A percentile compares a stretch with the other conserved stretches of the same genome.
Conservation (phyloP, 2,888 invertebrate species). For the Linnaemya tessellans region DNA sequence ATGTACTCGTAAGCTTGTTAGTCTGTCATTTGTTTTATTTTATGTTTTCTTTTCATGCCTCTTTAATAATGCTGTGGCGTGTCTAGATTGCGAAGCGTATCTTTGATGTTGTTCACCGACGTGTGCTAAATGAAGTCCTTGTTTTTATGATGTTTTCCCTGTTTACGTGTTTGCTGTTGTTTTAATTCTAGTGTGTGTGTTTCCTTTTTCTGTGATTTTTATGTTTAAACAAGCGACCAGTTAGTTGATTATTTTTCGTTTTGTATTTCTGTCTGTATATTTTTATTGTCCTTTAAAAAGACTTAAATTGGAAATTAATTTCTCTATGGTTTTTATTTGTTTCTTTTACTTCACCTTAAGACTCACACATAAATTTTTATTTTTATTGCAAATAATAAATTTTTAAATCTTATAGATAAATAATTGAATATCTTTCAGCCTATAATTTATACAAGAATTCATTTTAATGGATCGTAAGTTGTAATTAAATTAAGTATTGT, state of each 20-base stretch:
- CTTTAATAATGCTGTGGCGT: slow-evolving; percentile 4
- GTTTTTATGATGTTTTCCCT: slow-evolving; percentile 8
- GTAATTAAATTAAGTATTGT: slow-evolving; percentile 26
- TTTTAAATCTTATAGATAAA: slow-evolving; percentile 2
- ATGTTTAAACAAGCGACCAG: slow-evolving; percentile 43
- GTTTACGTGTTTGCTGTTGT: slow-evolving; percentile 12
- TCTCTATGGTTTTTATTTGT: slow-evolving; percentile 29
- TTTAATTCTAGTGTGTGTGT: slow-evolving; percentile 19
- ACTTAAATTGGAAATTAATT: slow-evolving; percentile 55
- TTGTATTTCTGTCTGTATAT: slow-evolving; percentile 32
- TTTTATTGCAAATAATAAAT: slow-evolving; percentile 22
- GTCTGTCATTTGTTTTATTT: background rate
- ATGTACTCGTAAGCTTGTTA: background rate
- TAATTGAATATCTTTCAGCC: slow-evolving; percentile 16
- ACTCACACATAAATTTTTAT: slow-evolving; percentile 9
- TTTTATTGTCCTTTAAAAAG: slow-evolving; percentile 52
- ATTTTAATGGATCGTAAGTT: background rate
- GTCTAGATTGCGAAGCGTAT: slow-evolving; percentile 1
- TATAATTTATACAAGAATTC: slow-evolving; percentile 27
- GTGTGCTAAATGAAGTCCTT: slow-evolving; percentile 39
- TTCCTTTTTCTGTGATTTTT: slow-evolving; percentile 14
- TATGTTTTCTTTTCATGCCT: background rate
- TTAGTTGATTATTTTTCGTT: slow-evolving; percentile 58
- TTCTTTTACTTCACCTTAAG: slow-evolving; percentile 26
- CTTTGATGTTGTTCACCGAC: slow-evolving; percentile 28